A percentile compares a stretch with the other conserved stretches of the same genome.
Conservation (phyloP, 2,113 vertebrate genomes). For the Sapayoa aenigma region DNA sequence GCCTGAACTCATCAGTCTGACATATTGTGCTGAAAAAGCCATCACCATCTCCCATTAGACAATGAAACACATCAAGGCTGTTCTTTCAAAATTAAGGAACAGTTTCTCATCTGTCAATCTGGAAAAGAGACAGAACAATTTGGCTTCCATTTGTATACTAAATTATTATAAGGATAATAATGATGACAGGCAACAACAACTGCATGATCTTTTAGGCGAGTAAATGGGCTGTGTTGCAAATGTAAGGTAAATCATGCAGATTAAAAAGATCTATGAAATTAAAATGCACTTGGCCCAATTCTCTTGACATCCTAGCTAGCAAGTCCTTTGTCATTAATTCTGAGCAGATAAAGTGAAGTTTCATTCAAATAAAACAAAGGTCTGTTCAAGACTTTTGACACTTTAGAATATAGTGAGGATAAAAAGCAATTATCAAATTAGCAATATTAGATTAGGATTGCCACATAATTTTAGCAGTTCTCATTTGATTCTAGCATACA, state of each 20-base stretch:
- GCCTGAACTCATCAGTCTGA: slow-evolving; percentile 40
- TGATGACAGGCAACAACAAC: background rate
- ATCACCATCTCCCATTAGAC: background rate
- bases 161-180: slow-evolving; percentile 17
- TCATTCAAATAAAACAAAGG: background rate
- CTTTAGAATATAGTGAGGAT: background rate
- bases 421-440: background rate
- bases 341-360: background rate
- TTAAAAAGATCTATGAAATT: background rate
- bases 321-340: background rate
- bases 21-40: background rate
- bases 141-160: slow-evolving; percentile 36
- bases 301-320: background rate
- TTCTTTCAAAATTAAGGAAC: slow-evolving; percentile 54
- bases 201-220: background rate
- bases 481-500: background rate
- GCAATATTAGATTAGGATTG: background rate
- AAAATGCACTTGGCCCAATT: background rate
- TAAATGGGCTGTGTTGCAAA: background rate
- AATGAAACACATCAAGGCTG: slow-evolving; percentile 20
- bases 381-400: background rate
- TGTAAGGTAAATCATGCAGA: background rate
- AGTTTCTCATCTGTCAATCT: slow-evolving; percentile 48
- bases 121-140: slow-evolving; percentile 62
- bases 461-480: background rate